Evolutionary conservation across 2,888 invertebrate species (phyloP), one percentile per base, ranked within the genome.

Genomic region (Urechis unicinctus): DNA sequence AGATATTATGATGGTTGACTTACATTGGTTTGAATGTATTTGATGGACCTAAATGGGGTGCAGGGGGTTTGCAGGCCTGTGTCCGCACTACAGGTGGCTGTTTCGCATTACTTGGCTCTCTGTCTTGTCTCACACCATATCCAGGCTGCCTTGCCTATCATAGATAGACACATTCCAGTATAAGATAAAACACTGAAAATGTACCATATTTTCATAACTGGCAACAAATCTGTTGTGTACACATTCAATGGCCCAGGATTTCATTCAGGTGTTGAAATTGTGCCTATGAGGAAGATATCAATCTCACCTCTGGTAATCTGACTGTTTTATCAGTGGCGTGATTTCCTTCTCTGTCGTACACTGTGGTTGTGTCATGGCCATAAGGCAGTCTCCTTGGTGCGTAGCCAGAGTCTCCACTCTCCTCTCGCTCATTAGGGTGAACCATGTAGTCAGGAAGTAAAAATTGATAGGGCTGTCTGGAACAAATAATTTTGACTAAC

Each of bases 371-470:
- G 22, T 45, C 45, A 13, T 45, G 22, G 6, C 13, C 45, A 21
- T 45, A 45, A 6, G 45, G 45, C 45, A 45, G 45, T 13, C 45
- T 9, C 6, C 21, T 45, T 21, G 45, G 45, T 13, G 17, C 6
- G 21, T 45, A 45, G n/a, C n/a, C n/a, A 45, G 17, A 6, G 6
- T 61, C 52, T 13, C 6, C 45, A 45, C 6, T 13, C 6, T 45
- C 21, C 6, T 21, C 17, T 36, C 17, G 5, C 25, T 48, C 9
- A 5, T 48, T 26, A 5, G 13, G 24, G 52, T 73, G 70, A 1
- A 71, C 70, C 73, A 74, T 73, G 56, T 71, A 71, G 22, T 73
- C 72, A 42, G 73, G 73, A 44, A 71, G 62, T 31, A 67, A 52
- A 50, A 70, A 71, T 50, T 67, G 63, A 61, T 69, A 71, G 3